Evolutionary conservation across 2,113 vertebrate genomes (phyloP).

Genomic region (Anseranas semipalmata): DNA sequence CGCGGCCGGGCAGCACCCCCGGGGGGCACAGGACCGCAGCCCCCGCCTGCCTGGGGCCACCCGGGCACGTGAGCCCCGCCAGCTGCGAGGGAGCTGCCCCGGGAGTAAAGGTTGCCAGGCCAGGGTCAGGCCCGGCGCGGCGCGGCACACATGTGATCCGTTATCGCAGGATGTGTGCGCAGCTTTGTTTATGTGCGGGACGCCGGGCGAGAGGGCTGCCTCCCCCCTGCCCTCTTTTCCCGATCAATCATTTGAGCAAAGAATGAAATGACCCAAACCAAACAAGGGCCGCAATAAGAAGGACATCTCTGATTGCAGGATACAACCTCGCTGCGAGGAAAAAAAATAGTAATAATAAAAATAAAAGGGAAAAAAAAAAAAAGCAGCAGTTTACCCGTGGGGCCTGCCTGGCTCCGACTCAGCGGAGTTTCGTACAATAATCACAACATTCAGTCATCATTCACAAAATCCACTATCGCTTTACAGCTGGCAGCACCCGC

Average conservation of each 20-base stretch:
- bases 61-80: not conserved
- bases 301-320: not conserved
- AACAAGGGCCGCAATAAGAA: not conserved
- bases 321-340: not conserved
- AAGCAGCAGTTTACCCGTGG: not conserved
- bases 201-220: not conserved
- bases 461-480: not conserved
- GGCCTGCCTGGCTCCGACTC: not conserved
- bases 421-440: not conserved
- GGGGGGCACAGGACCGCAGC: too few relatives aligned
- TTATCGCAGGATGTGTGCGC: not conserved
- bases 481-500: not conserved
- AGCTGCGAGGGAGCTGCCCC: not conserved
- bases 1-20: too few relatives aligned
- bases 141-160: not conserved
- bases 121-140: not conserved
- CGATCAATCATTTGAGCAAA: not conserved
- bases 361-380: not conserved
- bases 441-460: not conserved
- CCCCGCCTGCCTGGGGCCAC: not conserved
- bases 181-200: conserved; percentile 13
- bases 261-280: not conserved
- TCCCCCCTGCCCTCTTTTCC: not conserved
- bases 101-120: not conserved
- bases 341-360: not conserved